These are phyloP conservation scores for Hyles vespertilio DNA, from an alignment of 1,140 invertebrate genomes.

Conservation along the genomic window DNA sequence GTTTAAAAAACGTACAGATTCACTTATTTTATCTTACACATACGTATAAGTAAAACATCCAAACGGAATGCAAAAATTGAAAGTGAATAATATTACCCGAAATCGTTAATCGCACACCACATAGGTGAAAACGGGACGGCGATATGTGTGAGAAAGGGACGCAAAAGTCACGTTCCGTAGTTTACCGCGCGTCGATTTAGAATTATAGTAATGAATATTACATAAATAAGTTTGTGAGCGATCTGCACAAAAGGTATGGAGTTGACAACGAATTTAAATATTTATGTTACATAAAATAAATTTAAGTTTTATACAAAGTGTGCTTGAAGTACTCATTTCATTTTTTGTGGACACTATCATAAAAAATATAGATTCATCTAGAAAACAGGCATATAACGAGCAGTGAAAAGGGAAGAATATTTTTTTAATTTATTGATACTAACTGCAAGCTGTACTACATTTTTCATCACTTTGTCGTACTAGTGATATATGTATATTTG, in stretches of 20 bases:
- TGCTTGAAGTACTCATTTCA: too few species aligned
- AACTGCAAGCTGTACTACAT: too few species aligned
- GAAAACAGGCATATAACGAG: too few species aligned
- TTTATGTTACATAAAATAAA: too few species aligned
- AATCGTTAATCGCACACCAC: constrained; percentile 15
- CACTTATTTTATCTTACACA: not conserved
- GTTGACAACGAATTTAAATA: not conserved
- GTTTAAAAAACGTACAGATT: not conserved
- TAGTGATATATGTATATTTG: too few species aligned
- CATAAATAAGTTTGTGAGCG: constrained; percentile 54
- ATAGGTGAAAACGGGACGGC: constrained; percentile 11
- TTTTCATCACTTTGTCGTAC: too few species aligned
- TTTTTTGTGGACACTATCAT: too few species aligned
- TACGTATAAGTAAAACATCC: not conserved
- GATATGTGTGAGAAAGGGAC: constrained; percentile 22
- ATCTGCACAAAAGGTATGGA: constrained; percentile 19
- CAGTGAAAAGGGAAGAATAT: too few species aligned
- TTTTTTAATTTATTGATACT: too few species aligned
- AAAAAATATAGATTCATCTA: too few species aligned
- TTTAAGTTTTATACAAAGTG: too few species aligned
- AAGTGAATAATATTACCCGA: constrained; percentile 20
- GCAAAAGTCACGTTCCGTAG: constrained; percentile 43
- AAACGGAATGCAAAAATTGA: constrained; percentile 20
- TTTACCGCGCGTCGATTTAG: constrained; percentile 49
- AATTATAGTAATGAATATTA: constrained; percentile 54